phyloP scores from a whole-genome alignment of 2,888 invertebrate species.

The Scaptomyza flava region DNA sequence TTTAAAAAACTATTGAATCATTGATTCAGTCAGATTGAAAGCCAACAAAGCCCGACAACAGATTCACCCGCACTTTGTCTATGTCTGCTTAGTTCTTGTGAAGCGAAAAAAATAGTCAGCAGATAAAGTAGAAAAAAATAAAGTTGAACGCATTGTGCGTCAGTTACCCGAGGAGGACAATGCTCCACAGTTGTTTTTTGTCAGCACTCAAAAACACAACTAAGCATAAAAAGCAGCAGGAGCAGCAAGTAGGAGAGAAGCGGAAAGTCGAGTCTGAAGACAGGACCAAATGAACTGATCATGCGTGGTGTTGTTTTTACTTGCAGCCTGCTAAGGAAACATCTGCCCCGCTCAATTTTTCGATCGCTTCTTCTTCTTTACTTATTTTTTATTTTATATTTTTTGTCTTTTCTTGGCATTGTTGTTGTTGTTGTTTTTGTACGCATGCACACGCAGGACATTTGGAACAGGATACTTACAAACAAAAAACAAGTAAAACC shows the following conservation, averaged over 20 bases:
- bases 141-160: constrained; percentile 56
- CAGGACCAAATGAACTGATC: constrained; percentile 67
- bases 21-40: constrained; percentile 31
- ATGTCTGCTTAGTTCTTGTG: constrained; percentile 32
- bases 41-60: constrained; percentile 4
- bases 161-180: constrained; percentile 52
- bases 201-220: constrained; percentile 47
- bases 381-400: constrained; percentile 44
- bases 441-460: constrained; percentile 71
- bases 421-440: constrained; percentile 46
- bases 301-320: constrained; percentile 73
- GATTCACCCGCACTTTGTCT: constrained; percentile 56
- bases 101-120: constrained; percentile 46
- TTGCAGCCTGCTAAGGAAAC: constrained; percentile 78
- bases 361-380: constrained; percentile 33
- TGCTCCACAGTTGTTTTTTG: constrained; percentile 50
- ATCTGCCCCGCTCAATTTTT: constrained; percentile 76
- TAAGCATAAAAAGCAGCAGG: constrained; percentile 51
- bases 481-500: constrained; percentile 53
- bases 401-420: constrained; percentile 52
- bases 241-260: constrained; percentile 8
- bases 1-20: constrained; percentile 47
- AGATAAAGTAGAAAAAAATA: constrained; percentile 36
- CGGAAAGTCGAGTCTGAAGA: constrained; percentile 3
- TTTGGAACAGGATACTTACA: constrained; percentile 67